Conservation (phyloP, 2,797 vertebrate species). For the Pelodytes ibericus region DNA sequence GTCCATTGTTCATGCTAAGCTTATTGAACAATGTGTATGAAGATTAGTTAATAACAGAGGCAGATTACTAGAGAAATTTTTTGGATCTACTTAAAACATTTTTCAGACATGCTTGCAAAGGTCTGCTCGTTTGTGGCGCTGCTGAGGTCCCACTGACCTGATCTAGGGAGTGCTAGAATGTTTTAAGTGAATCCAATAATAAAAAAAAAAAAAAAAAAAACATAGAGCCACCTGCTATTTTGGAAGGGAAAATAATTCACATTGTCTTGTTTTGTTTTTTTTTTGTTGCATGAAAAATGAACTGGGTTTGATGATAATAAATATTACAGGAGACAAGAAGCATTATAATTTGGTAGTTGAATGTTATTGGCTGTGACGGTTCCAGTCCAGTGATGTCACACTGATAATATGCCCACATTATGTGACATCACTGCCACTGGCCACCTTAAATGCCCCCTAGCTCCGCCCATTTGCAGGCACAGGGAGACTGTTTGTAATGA, state of each 20-base stretch:
- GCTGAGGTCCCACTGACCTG: constrained; percentile 43
- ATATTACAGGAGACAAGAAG: constrained; percentile 30
- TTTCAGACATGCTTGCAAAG: constrained; percentile 17
- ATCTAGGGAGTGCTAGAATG: constrained; percentile 35
- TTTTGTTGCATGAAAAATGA: constrained; percentile 39
- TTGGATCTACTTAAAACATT: constrained; percentile 50
- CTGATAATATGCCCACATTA: no score
- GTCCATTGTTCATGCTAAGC: constrained; percentile 28
- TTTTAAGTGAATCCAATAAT: constrained; percentile 49
- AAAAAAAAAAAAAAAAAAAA: no score
- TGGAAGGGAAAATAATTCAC: constrained; percentile 3
- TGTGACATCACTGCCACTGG: no score
- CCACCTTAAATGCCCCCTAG: no score
- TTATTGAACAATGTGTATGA: constrained; percentile 27
- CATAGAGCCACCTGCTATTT: constrained; percentile 44
- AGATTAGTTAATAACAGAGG: constrained; percentile 40
- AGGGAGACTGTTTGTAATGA: no score
- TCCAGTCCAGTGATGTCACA: no score
- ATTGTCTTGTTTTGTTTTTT: constrained; percentile 33
- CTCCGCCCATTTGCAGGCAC: no score
- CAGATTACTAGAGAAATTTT: constrained; percentile 35
- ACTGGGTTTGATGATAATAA: constrained; percentile 34
- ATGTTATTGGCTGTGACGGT: no score
- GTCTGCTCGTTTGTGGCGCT: constrained; percentile 6
- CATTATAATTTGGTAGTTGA: constrained; percentile 36